Conservation (phyloP, 2,113 vertebrate species). For the Pachypanchax playfairii region DNA sequence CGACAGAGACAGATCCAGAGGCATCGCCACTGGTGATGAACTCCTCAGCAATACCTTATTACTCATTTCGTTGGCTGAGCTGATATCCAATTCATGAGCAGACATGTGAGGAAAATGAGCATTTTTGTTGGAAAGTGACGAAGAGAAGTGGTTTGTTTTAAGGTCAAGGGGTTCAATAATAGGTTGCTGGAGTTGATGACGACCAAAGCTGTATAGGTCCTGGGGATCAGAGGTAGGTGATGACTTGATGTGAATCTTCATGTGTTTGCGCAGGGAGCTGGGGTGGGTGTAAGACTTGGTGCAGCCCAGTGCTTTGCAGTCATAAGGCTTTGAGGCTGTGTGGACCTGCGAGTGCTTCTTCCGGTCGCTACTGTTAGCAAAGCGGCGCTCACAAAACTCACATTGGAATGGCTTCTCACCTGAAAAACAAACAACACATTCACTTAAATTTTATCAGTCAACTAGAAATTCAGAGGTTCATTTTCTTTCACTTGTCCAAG, state of each 20-base stretch:
- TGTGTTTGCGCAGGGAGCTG: slow-evolving; percentile 95
- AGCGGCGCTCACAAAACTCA: slow-evolving; percentile 95
- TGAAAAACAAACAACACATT: slow-evolving; percentile 76
- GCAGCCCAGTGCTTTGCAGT: slow-evolving; percentile 94
- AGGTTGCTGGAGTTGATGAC: slow-evolving; percentile 57
- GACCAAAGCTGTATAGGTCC: slow-evolving; percentile 55
- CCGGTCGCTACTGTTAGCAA: slow-evolving; percentile 95
- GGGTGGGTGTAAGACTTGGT: slow-evolving; percentile 98
- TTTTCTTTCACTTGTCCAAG: no score
- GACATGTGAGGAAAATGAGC: slow-evolving; percentile 53
- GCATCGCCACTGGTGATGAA: slow-evolving; percentile 57
- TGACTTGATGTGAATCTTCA: slow-evolving; percentile 96
- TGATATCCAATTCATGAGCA: slow-evolving; percentile 25
- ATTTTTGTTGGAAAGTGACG: slow-evolving; percentile 36
- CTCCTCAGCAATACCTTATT: slow-evolving; percentile 64
- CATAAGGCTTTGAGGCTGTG: slow-evolving; percentile 95
- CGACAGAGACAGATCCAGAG: slow-evolving; percentile 73
- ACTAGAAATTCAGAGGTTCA: no score
- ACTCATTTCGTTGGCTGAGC: slow-evolving; percentile 38
- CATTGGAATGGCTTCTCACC: slow-evolving; percentile 98
- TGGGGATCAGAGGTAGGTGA: slow-evolving; percentile 84
- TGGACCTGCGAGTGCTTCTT: slow-evolving; percentile 97
- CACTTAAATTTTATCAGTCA: no score
- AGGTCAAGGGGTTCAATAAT: slow-evolving; percentile 72
- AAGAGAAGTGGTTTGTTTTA: slow-evolving; percentile 67